Conservation (phyloP, 2,888 invertebrate genomes). For the Acronicta aceris region DNA sequence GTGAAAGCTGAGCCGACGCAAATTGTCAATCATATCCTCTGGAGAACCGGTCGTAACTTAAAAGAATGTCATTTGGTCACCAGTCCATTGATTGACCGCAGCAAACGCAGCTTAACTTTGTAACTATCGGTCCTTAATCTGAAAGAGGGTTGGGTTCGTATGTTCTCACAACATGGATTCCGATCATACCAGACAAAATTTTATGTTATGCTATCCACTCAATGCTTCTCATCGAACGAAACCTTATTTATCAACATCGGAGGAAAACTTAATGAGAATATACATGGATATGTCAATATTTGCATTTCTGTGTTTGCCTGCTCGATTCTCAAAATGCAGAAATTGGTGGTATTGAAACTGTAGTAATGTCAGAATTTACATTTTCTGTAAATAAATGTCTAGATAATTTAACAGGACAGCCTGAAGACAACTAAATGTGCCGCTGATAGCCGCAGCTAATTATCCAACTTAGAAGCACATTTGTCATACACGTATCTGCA, state of each 20-base stretch:
- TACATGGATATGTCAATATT: constrained; percentile 11
- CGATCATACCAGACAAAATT: not conserved
- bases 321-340: not conserved
- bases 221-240: constrained; percentile 13
- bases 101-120: too few species aligned
- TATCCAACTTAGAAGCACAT: not conserved
- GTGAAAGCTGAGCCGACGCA: too few species aligned
- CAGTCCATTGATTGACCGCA: too few species aligned
- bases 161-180: too few species aligned
- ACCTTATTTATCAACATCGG: constrained; percentile 32
- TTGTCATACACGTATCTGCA: not conserved
- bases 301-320: not conserved
- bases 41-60: not conserved
- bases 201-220: constrained; percentile 3
- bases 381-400: too few species aligned
- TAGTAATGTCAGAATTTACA: not conserved
- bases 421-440: too few species aligned
- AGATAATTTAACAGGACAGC: too few species aligned
- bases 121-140: too few species aligned
- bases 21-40: too few species aligned
- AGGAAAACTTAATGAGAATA: constrained; percentile 17
- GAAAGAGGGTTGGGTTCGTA: too few species aligned
- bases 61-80: too few species aligned
- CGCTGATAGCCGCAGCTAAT: too few species aligned
- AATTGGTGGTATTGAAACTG: constrained; percentile 4